These are phyloP conservation scores for Gymnarchus niloticus DNA, from an alignment of 2,113 vertebrate species.

Conservation along the genomic window DNA sequence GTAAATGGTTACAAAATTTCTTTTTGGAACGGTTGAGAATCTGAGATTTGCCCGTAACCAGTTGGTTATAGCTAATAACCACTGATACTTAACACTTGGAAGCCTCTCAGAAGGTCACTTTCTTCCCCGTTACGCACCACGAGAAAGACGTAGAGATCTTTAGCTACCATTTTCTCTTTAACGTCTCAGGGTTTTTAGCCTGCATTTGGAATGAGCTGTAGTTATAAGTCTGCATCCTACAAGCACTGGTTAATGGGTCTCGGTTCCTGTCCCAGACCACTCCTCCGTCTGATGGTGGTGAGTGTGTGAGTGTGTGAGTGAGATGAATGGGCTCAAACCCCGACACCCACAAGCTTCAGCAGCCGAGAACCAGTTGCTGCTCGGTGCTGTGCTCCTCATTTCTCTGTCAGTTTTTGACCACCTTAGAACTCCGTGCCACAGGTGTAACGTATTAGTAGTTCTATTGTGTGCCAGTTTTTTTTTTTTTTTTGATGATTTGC, in stretches of 20 bases:
- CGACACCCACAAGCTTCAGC: too few relatives aligned
- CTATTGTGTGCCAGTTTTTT: too few relatives aligned
- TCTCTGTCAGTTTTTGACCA: neutral
- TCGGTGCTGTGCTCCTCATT: neutral
- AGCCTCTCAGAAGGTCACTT: neutral
- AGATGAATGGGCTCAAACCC: too few relatives aligned
- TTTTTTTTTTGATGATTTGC: neutral
- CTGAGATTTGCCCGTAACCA: neutral
- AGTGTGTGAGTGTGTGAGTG: neutral
- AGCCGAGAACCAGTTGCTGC: too few relatives aligned
- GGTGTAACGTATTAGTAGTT: neutral
- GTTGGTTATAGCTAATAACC: neutral
- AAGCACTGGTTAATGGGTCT: neutral
- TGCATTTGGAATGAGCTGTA: neutral
- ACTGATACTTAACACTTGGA: neutral
- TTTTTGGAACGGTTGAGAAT: neutral
- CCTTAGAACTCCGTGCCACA: neutral
- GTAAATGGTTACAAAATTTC: neutral
- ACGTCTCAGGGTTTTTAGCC: neutral
- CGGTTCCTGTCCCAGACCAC: slow-evolving; percentile 3
- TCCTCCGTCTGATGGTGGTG: neutral
- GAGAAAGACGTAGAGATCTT: neutral
- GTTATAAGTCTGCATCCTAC: neutral
- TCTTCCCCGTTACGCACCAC: neutral
- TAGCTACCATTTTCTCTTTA: neutral